Evolutionary conservation across 2,113 vertebrate species (phyloP), one percentile per base, ranked within the genome.

Genomic region (Todiramphus chloris): DNA sequence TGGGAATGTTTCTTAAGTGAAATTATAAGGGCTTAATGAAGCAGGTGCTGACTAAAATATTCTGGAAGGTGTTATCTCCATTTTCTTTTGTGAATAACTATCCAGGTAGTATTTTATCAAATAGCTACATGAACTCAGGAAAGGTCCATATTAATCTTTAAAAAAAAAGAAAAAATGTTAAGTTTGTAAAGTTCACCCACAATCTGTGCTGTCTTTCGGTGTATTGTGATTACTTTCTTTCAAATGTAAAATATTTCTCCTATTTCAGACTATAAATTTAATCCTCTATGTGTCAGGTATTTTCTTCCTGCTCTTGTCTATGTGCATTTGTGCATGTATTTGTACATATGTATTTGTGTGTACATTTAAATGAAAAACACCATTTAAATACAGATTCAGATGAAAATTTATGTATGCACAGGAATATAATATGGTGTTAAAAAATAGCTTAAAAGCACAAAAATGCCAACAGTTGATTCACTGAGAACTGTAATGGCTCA

Each of bases 261-360:
- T 60, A 3, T 69, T 74, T 74, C 31, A 51, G 44, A n/a, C 14
- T 55, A 41, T 41, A 56, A 30, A 58, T 76, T 33, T 43, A 70
- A 13, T 41, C 7, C 18, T 51, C 3, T 58, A 4, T 35, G 13
- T 67, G 28, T 48, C 30, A n/a, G 16, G 2, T 51, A 23, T 46
- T 23, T 6, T 18, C 5, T 18, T 74, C 20, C 10, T 44, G 20
- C 2, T 83, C 1, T 0, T 21, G 8, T 21, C 12, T 4, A 0
- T 43, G 15, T 21, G 5, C 28, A 7, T 67, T 20, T 92, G 11
- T 89, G 21, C 17, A 2, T 35, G 3, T 56, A n/a, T 64, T 66
- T 60, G 11, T n/a, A 7, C 37, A 7, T 33, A 53, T 11, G 20
- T 24, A 64, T 48, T 74, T 84, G 5, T 41, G 13, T 24, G 9